Conservation (phyloP, 2,888 invertebrate species). For the Nasonovia ribisnigri region DNA sequence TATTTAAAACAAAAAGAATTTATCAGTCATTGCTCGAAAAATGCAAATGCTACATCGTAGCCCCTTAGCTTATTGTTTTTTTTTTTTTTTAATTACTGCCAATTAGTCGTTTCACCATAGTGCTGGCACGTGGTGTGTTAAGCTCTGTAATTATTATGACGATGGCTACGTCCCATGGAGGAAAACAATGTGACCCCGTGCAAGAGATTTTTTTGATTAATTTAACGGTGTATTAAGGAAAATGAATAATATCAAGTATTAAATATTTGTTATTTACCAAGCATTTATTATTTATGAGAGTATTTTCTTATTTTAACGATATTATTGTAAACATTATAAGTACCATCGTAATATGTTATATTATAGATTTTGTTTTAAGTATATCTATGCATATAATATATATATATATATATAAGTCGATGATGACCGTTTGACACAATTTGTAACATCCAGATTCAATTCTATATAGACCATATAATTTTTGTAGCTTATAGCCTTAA, state of each 20-base stretch:
- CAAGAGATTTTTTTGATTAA: constrained; percentile 36
- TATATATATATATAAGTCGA: too few relatives aligned
- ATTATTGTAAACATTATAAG: not conserved
- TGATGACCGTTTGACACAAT: too few relatives aligned
- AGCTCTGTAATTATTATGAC: constrained; percentile 43
- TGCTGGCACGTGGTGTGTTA: constrained; percentile 39
- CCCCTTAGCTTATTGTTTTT: constrained; percentile 47
- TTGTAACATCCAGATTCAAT: too few relatives aligned
- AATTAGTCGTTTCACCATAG: constrained; percentile 48
- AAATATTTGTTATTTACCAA: not conserved
- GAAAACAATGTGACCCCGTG: not conserved
- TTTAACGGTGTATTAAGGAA: not conserved
- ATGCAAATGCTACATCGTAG: constrained; percentile 32
- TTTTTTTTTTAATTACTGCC: constrained; percentile 52
- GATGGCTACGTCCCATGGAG: not conserved
- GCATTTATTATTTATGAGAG: not conserved
- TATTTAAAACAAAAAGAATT: constrained; percentile 13
- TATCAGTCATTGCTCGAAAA: constrained; percentile 36
- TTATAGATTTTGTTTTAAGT: not conserved
- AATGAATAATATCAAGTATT: not conserved
- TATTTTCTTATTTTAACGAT: not conserved
- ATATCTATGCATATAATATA: not conserved
- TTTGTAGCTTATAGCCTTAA: too few relatives aligned
- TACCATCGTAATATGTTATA: not conserved
- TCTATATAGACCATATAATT: too few relatives aligned